Conservation (phyloP, 1,140 invertebrate species). For the Drosophila virilis region DNA sequence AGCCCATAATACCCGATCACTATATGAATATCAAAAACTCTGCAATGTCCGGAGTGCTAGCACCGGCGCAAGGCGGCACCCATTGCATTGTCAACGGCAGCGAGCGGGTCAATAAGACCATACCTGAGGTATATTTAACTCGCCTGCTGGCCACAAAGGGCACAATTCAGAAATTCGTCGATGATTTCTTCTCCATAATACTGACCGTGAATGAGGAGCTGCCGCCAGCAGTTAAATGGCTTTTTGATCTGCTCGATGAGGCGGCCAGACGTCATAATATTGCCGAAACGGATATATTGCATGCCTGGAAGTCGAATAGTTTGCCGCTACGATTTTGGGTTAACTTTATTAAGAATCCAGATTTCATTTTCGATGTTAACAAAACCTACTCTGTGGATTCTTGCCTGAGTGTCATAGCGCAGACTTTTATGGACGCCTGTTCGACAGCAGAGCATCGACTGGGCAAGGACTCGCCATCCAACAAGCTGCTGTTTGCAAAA, state of each 20-base stretch:
- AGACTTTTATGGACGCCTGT: slow-evolving; percentile 98
- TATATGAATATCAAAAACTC: slow-evolving; percentile 84
- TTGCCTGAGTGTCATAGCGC: slow-evolving; percentile 96
- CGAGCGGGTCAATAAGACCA: slow-evolving; percentile 94
- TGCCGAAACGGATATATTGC: slow-evolving; percentile 94
- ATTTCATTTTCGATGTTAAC: slow-evolving; percentile 98
- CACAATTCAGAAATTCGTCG: slow-evolving; percentile 98
- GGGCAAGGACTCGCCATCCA: slow-evolving; percentile 97
- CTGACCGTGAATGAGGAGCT: slow-evolving; percentile 94
- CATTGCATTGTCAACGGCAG: slow-evolving; percentile 65
- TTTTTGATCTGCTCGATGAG: slow-evolving; percentile 97
- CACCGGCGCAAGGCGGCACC: slow-evolving; percentile 24
- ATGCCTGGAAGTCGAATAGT: slow-evolving; percentile 98
- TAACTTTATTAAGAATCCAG: slow-evolving; percentile 98
- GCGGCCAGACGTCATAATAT: slow-evolving; percentile 94
- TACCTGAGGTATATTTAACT: slow-evolving; percentile 98
- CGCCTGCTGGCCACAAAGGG: slow-evolving; percentile 96
- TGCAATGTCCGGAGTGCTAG: slow-evolving; percentile 61
- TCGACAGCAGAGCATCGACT: slow-evolving; percentile 94
- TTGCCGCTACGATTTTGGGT: slow-evolving; percentile 98
- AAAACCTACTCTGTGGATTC: slow-evolving; percentile 96
- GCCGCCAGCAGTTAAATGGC: slow-evolving; percentile 96
- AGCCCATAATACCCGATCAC: slow-evolving; percentile 87
- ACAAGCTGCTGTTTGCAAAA: slow-evolving; percentile 97
- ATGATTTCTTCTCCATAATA: slow-evolving; percentile 96